phyloP scores from a whole-genome alignment of 2,888 invertebrate genomes.

The Drosophila testacea region DNA sequence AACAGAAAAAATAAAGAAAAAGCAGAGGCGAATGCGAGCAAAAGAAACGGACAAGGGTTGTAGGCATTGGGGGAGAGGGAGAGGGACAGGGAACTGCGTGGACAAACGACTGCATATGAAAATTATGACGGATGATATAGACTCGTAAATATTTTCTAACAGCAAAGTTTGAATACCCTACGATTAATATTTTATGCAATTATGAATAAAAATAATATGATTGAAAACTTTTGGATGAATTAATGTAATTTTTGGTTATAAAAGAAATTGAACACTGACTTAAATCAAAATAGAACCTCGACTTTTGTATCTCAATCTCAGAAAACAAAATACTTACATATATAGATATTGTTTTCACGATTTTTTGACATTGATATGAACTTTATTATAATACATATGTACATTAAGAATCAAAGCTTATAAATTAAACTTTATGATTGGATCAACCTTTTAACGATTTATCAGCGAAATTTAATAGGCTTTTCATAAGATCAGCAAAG shows the following conservation, averaged over 20 bases:
- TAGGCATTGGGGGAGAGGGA: background rate
- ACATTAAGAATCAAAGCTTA: no score
- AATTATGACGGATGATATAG: constrained; percentile 53
- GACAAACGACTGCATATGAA: constrained; percentile 60
- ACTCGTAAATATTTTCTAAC: background rate
- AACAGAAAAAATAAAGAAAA: constrained; percentile 30
- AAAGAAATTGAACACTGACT: background rate
- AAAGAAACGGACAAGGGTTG: constrained; percentile 58
- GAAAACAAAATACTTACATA: no score
- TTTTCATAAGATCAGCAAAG: no score
- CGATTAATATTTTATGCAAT: background rate
- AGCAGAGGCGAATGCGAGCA: constrained; percentile 37
- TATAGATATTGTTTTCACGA: no score
- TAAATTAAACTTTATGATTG: no score
- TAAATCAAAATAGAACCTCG: background rate
- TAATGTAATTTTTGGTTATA: no score
- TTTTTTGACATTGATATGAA: no score
- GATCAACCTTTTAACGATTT: no score
- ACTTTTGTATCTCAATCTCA: background rate
- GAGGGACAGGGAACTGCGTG: constrained; percentile 30
- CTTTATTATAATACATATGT: no score
- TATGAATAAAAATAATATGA: background rate
- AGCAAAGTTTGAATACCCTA: constrained; percentile 33
- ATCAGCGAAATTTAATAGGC: no score
- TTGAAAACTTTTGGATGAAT: background rate